Evolutionary conservation across 2,888 invertebrate genomes (phyloP), one percentile per base, ranked within the genome.

Genomic region (Diaphora mendica): DNA sequence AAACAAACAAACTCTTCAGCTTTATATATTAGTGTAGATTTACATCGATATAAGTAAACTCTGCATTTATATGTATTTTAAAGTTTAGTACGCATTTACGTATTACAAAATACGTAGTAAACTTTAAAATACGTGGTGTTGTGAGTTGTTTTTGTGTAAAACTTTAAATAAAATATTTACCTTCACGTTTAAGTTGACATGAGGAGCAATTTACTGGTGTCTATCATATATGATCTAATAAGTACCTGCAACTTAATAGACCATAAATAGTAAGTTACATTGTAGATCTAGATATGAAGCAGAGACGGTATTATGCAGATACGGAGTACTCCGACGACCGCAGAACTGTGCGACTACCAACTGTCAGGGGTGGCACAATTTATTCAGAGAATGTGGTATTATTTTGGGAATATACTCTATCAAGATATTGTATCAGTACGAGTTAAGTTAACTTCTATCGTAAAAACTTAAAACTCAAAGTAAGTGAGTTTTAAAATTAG

Each of bases 271-370:
- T 59, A 30, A 62, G 17, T 17, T 62, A 30, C 17, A 62, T 30
- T 62, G 26, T 26, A 30, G 15, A 62, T 62, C 30, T 62, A 30
- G 17, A 62, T 30, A 13, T 17, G 30, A 62, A 62, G 8, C 5
- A 26, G 13, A 30, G 59, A 62, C 59, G 15, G 59, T 17, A 62
- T 30, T 62, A 62, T 65, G 64, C 39, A n/a, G 33, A n/a, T n/a
- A 30, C 13, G 59, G 26, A 64, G 70, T 23, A 39, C 69, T 44
- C 66, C 65, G 64, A 42, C 62, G 66, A 77, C 77, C 77, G 73
- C 83, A 76, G 71, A 64, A 71, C 75, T 62, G 30, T 39, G 62
- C 51, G 70, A 33, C 15, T 33, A 33, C 42, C 9, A 23, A 23
- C 35, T 64, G 67, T 44, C 55, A 74, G 72, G 64, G 72, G 13